phyloP scores from a whole-genome alignment of 2,888 invertebrate genomes.

The Cryptosula pallasiana region DNA sequence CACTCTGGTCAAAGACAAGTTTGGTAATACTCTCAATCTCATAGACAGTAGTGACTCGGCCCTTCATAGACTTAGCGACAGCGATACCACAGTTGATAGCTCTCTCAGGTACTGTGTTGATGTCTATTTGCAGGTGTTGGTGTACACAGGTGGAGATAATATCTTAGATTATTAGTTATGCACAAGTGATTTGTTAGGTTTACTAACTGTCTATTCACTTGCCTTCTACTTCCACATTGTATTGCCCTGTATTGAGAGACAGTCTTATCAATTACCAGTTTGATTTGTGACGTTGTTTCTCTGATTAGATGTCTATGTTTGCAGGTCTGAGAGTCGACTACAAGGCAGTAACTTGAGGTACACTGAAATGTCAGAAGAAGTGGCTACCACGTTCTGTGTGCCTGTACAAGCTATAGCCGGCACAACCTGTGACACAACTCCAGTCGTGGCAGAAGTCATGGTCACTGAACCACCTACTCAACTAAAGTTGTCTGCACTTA shows the following conservation, averaged over 20 bases:
- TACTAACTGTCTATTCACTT: no score
- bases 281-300: background rate
- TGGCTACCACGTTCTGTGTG: background rate
- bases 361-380: background rate
- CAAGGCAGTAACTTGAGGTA: background rate
- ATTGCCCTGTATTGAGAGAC: no score
- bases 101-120: background rate
- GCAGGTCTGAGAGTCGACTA: background rate
- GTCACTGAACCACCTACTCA: constrained; percentile 16
- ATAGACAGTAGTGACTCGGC: background rate
- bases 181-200: no score
- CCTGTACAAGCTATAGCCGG: constrained; percentile 6
- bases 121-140: no score
- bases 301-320: background rate
- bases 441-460: constrained; percentile 9
- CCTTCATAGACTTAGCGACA: background rate
- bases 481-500: background rate
- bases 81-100: constrained; percentile 21
- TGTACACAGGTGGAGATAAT: no score
- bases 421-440: background rate
- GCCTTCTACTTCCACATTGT: no score
- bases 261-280: no score
- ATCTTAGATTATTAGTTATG: no score
- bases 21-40: constrained; percentile 18
- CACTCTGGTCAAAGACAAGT: constrained; percentile 6